Percentiles rank a stretch among this genome's conserved stretches.
Conservation (phyloP, 2,797 vertebrate genomes). For the Corythornis leucogaster region DNA sequence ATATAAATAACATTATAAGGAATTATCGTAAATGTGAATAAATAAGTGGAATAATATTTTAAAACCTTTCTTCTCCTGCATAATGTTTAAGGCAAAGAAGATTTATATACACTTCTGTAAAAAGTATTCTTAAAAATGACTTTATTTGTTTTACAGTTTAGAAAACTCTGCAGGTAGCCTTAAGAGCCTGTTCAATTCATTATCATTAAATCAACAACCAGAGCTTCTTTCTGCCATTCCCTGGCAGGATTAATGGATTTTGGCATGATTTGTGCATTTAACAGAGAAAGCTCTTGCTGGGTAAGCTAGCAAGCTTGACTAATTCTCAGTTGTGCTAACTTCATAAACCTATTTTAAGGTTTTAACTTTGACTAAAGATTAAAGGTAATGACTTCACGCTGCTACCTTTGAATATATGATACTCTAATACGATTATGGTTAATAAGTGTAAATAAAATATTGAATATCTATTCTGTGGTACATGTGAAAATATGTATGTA, state of each 20-base stretch:
- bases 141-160: slow-evolving; percentile 79
- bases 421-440: slow-evolving; percentile 31
- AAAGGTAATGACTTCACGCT: slow-evolving; percentile 76
- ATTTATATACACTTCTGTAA: slow-evolving; percentile 2
- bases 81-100: background rate
- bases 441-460: slow-evolving; percentile 39
- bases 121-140: slow-evolving; percentile 62
- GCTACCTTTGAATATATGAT: slow-evolving; percentile 67
- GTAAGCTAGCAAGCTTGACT: slow-evolving; percentile 82
- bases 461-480: background rate
- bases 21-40: background rate
- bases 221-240: slow-evolving; percentile 79
- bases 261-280: slow-evolving; percentile 78
- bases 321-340: slow-evolving; percentile 81
- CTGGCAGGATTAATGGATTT: slow-evolving; percentile 83
- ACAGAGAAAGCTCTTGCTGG: slow-evolving; percentile 79
- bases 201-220: slow-evolving; percentile 83
- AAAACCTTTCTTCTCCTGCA: background rate
- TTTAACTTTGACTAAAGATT: slow-evolving; percentile 78
- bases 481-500: background rate
- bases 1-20: background rate
- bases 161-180: slow-evolving; percentile 76
- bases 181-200: slow-evolving; percentile 79
- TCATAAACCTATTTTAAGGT: slow-evolving; percentile 83
- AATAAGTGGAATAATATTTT: background rate